Evolutionary conservation across 2,113 vertebrate species (phyloP).

Genomic region (Chloroceryle aenea): DNA sequence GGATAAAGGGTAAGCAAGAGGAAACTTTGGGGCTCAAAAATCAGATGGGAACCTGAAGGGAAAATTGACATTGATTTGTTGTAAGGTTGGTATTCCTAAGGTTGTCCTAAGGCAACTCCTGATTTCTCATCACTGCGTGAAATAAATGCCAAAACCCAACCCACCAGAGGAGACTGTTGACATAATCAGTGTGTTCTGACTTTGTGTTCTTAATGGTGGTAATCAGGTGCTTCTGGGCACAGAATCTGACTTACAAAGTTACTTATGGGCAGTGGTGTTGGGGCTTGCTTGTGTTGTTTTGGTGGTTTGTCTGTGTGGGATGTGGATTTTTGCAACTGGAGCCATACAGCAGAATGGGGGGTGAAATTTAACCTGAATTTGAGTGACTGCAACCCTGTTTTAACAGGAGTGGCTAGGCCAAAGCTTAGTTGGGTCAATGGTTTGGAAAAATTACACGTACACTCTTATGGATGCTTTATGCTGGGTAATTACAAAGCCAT

Average conservation of each 20-base stretch:
- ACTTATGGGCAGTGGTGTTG: neutral
- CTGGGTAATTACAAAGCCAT: neutral
- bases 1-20: neutral
- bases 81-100: neutral
- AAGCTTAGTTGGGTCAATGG: neutral
- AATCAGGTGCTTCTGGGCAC: neutral
- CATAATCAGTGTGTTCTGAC: neutral
- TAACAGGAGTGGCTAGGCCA: neutral
- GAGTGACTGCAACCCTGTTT: neutral
- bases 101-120: neutral
- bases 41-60: neutral
- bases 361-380: neutral
- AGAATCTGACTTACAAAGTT: neutral
- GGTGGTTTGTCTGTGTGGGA: too few species aligned
- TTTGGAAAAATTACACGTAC: neutral
- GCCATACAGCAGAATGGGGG: neutral
- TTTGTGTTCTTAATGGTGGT: neutral
- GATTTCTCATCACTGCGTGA: neutral
- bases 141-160: neutral
- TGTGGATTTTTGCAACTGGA: neutral
- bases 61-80: neutral
- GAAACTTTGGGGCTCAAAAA: neutral
- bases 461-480: neutral
- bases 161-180: neutral
- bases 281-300: too few species aligned